phyloP scores from a whole-genome alignment of 2,113 vertebrate genomes.

The Ginglymostoma cirratum region DNA sequence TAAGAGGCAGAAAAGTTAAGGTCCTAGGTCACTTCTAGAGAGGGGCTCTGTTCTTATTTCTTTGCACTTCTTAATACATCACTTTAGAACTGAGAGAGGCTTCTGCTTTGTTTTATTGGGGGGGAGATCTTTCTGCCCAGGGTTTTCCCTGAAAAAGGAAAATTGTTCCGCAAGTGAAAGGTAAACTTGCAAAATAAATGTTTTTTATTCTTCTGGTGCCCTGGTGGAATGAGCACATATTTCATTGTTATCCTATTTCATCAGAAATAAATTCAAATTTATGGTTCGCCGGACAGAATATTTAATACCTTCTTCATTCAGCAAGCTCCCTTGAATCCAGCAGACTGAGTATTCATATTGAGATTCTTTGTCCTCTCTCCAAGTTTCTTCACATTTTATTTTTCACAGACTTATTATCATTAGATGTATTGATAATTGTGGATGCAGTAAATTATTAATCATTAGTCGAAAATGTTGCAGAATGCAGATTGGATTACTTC shows the following conservation, averaged over 20 bases:
- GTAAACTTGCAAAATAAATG: not conserved
- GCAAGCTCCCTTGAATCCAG: not conserved
- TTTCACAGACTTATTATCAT: not conserved
- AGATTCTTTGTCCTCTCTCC: not conserved
- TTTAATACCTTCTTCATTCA: not conserved
- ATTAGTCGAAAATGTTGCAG: not conserved
- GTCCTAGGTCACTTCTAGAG: not conserved
- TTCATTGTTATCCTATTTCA: not conserved
- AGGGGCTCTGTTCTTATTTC: not conserved
- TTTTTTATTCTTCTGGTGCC: not conserved
- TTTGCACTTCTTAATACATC: not conserved
- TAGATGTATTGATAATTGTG: not conserved
- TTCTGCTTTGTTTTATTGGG: not conserved
- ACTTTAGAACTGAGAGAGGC: not conserved
- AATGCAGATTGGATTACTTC: not conserved
- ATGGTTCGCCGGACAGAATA: not conserved
- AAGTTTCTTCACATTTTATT: not conserved
- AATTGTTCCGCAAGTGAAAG: not conserved
- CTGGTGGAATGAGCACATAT: not conserved
- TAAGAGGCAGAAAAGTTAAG: not conserved
- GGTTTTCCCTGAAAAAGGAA: not conserved
- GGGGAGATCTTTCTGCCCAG: not conserved
- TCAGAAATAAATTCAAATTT: not conserved
- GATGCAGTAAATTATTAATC: not conserved
- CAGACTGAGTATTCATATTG: not conserved